These are phyloP conservation scores for Camelus dromedarius DNA, from an alignment of 2,113 vertebrate genomes.

Conservation along the genomic window DNA sequence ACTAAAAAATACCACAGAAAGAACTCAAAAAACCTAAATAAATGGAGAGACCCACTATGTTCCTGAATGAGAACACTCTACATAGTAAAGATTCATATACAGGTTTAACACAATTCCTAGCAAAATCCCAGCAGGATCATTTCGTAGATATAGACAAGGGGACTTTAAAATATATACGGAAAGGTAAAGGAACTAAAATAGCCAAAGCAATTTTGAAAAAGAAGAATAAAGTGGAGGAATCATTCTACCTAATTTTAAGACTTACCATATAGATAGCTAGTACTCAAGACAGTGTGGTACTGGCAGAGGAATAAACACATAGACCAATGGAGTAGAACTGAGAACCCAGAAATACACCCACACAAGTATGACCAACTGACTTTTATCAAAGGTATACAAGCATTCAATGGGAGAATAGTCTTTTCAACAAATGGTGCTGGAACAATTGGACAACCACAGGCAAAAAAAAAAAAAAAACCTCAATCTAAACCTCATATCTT, in stretches of 20 bases:
- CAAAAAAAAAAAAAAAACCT: background rate
- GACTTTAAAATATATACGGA: background rate
- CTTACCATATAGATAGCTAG: background rate
- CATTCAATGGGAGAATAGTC: background rate
- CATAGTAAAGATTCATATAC: background rate
- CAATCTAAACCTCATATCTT: background rate
- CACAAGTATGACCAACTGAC: background rate
- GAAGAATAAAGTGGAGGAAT: background rate
- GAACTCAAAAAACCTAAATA: background rate
- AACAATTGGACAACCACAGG: background rate
- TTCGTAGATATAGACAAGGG: background rate
- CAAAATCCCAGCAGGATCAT: background rate
- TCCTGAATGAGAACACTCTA: background rate
- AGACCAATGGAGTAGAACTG: background rate
- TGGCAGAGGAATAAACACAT: background rate
- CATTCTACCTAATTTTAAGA: background rate
- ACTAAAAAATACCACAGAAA: background rate
- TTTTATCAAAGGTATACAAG: background rate
- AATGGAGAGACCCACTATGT: background rate
- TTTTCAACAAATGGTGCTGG: background rate
- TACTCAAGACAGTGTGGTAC: background rate
- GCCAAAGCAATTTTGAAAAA: background rate
- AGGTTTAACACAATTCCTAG: background rate
- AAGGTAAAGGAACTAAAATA: background rate
- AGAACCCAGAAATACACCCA: background rate